Conservation (phyloP, 2,888 invertebrate species). For the Poecilus cupreus region DNA sequence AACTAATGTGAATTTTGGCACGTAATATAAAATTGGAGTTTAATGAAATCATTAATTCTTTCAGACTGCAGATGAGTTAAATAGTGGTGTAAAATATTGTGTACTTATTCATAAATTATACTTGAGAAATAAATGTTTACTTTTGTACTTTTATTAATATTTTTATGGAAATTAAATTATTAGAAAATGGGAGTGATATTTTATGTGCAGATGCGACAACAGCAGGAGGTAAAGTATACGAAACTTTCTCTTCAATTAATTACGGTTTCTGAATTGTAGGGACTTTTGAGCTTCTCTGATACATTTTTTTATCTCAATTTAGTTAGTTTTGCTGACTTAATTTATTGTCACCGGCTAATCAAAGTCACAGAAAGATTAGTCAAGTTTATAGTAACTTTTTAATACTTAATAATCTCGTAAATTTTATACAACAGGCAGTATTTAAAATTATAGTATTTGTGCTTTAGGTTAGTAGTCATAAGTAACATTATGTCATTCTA, state of each 20-base stretch:
- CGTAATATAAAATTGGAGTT: no score
- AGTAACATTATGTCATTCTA: no score
- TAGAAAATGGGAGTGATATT: constrained; percentile 38
- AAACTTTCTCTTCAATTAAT: constrained; percentile 39
- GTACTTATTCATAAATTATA: not conserved
- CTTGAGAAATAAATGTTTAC: constrained; percentile 10
- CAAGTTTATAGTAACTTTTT: no score
- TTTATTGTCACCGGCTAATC: no score
- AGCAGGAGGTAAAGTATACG: constrained; percentile 8
- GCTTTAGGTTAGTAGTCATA: no score
- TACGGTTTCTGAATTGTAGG: not conserved
- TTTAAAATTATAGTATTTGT: no score
- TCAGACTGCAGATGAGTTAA: not conserved
- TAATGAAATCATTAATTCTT: not conserved
- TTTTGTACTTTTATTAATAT: constrained; percentile 28
- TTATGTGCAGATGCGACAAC: not conserved
- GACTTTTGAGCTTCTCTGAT: not conserved
- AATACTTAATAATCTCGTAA: no score
- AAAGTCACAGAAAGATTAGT: no score
- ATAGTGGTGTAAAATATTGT: not conserved
- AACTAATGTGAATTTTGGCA: no score
- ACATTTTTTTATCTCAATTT: no score
- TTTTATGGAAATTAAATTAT: constrained; percentile 53
- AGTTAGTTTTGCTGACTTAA: no score
- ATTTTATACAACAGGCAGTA: no score